A percentile compares a stretch with the other conserved stretches of the same genome.
Evolutionary conservation across 2,113 vertebrate genomes (phyloP).

Genomic region (Callionymus lyra): DNA sequence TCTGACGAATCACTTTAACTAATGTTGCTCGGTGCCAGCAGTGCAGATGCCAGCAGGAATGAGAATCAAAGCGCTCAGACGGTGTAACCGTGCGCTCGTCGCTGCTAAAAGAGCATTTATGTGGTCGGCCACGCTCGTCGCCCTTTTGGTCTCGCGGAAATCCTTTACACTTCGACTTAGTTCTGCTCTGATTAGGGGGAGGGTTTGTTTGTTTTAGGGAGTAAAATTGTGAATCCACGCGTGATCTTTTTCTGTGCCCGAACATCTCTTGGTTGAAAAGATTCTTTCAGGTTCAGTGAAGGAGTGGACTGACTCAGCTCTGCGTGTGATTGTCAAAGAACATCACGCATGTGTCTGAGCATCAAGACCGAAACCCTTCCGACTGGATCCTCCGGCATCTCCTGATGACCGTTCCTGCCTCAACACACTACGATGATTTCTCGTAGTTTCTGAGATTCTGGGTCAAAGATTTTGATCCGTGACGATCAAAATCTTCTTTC

Average conservation of each 20-base stretch:
- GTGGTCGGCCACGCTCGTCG: slow-evolving; percentile 13
- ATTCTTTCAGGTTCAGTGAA: slow-evolving; percentile 19
- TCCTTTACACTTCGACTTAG: slow-evolving; percentile 26
- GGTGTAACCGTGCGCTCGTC: slow-evolving; percentile 6
- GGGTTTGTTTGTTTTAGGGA: not conserved
- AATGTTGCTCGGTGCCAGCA: slow-evolving; percentile 24
- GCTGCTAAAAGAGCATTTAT: slow-evolving; percentile 23
- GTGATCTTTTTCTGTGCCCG: slow-evolving; percentile 2
- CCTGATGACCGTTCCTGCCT: too few species aligned
- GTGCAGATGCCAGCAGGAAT: slow-evolving; percentile 25
- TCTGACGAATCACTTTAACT: slow-evolving; percentile 44
- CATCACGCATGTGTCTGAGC: not conserved
- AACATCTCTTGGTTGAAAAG: slow-evolving; percentile 18
- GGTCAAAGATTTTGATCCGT: too few species aligned
- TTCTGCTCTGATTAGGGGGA: slow-evolving; percentile 21
- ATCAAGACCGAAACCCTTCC: too few species aligned
- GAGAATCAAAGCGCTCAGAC: slow-evolving; percentile 25
- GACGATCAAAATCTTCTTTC: too few species aligned
- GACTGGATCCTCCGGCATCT: too few species aligned
- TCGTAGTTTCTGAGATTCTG: too few species aligned
- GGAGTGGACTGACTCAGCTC: slow-evolving; percentile 10
- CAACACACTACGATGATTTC: too few species aligned
- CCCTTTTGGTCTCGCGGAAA: slow-evolving; percentile 18
- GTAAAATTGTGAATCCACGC: too few species aligned
- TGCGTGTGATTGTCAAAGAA: slow-evolving; percentile 5